phyloP scores from a whole-genome alignment of 2,113 vertebrate genomes.

The Illadopsis cleaveri region DNA sequence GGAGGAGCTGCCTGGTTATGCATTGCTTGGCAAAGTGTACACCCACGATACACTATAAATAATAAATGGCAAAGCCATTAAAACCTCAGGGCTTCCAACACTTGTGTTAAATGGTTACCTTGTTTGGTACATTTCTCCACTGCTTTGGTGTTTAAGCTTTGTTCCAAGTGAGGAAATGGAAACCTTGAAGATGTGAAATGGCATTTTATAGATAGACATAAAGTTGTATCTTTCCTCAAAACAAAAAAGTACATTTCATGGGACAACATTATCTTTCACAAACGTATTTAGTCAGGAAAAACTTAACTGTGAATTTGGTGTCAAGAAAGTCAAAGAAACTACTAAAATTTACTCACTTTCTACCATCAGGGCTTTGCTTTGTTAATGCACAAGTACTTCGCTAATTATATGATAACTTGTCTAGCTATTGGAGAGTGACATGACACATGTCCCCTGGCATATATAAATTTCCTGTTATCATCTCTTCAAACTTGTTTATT shows the following conservation, averaged over 20 bases:
- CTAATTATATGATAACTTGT: not conserved
- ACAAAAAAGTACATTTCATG: not conserved
- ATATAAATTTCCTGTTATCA: not conserved
- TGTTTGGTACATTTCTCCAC: not conserved
- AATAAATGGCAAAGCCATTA: conserved; percentile 38
- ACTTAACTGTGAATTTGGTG: not conserved
- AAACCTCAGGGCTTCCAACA: not conserved
- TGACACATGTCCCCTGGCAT: not conserved
- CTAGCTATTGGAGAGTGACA: not conserved
- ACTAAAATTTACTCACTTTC: not conserved
- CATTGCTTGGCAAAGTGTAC: conserved; percentile 5
- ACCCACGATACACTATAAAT: not conserved
- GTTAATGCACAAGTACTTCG: not conserved
- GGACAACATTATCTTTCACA: not conserved
- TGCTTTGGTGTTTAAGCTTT: not conserved
- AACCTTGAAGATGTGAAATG: not conserved
- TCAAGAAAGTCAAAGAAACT: not conserved
- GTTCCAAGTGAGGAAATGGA: not conserved
- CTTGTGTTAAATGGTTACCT: not conserved
- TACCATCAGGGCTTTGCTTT: not conserved
- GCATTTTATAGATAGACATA: not conserved
- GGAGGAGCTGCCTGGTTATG: not conserved
- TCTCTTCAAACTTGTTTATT: not conserved
- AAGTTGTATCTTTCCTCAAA: not conserved
- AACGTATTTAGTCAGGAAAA: not conserved